These are phyloP conservation scores for Eremophila alpestris DNA, from an alignment of 2,797 vertebrate species.

Conservation along the genomic window DNA sequence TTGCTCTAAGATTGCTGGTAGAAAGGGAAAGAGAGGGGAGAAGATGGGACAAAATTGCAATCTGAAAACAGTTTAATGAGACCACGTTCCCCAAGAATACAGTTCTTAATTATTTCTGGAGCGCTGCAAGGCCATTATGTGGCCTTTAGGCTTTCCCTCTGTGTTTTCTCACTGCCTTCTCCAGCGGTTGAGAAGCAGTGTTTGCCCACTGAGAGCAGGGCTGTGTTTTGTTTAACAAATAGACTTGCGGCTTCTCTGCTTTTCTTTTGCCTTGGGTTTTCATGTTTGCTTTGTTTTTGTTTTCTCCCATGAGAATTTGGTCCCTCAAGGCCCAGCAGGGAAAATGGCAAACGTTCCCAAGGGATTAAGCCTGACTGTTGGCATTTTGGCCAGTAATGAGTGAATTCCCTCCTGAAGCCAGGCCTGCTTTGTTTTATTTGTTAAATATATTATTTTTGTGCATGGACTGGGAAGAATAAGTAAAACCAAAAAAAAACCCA, in stretches of 20 bases:
- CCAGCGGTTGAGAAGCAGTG: background rate
- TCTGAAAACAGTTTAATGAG: slow-evolving; percentile 34
- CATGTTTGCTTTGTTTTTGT: background rate
- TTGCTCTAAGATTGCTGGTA: background rate
- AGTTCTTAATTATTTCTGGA: slow-evolving; percentile 46
- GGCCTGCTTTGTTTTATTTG: background rate
- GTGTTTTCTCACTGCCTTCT: background rate
- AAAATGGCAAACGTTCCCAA: background rate
- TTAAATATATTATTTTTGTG: background rate
- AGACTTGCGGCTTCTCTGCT: background rate
- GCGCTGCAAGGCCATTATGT: slow-evolving; percentile 11
- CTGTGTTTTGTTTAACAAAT: slow-evolving; percentile 5
- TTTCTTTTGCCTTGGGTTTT: background rate
- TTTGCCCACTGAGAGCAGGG: background rate
- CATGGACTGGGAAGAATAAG: slow-evolving; percentile 44
- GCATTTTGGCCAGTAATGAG: background rate
- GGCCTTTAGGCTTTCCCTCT: background rate
- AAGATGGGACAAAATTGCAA: slow-evolving; percentile 12
- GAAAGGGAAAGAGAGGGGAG: background rate
- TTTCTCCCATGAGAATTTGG: background rate
- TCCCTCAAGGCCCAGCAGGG: background rate
- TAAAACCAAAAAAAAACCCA: background rate
- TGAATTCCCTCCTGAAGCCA: background rate
- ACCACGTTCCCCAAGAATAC: background rate
- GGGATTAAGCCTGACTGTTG: slow-evolving; percentile 1